Evolutionary conservation across 2,113 vertebrate species (phyloP).

Genomic region (Chlorodrepanis virens): DNA sequence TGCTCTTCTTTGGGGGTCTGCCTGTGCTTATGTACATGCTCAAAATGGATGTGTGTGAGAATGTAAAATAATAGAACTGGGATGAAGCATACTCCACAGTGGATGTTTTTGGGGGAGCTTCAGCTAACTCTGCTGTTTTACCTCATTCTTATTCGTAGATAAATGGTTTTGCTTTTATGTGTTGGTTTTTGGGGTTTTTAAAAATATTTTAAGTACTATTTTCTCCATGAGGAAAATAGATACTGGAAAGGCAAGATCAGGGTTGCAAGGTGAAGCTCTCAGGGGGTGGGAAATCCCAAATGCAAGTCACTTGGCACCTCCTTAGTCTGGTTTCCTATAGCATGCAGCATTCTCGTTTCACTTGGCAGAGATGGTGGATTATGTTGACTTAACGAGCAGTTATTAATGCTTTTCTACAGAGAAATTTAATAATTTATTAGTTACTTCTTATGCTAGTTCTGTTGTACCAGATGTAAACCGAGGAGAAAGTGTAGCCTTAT

Average conservation of each 20-base stretch:
- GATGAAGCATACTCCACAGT: neutral
- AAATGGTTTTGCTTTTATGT: neutral
- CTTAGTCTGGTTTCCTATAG: neutral
- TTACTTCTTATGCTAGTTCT: neutral
- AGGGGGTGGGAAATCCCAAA: neutral
- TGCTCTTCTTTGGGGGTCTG: neutral
- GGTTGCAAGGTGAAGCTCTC: neutral
- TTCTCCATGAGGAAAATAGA: neutral
- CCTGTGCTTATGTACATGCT: neutral
- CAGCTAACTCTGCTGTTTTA: neutral
- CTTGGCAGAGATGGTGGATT: neutral
- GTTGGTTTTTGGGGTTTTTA: too few species aligned
- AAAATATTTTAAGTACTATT: neutral
- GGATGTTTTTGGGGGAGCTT: neutral
- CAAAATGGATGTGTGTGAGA: neutral
- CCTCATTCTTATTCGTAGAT: neutral
- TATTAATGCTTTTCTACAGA: neutral
- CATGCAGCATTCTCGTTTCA: neutral
- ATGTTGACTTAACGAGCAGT: neutral
- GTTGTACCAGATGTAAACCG: neutral
- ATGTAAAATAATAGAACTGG: neutral
- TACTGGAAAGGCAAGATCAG: neutral
- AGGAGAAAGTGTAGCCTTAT: neutral
- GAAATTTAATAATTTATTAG: neutral
- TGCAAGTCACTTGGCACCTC: neutral